phyloP scores from a whole-genome alignment of 2,113 vertebrate species.

The Engystomops pustulosus region DNA sequence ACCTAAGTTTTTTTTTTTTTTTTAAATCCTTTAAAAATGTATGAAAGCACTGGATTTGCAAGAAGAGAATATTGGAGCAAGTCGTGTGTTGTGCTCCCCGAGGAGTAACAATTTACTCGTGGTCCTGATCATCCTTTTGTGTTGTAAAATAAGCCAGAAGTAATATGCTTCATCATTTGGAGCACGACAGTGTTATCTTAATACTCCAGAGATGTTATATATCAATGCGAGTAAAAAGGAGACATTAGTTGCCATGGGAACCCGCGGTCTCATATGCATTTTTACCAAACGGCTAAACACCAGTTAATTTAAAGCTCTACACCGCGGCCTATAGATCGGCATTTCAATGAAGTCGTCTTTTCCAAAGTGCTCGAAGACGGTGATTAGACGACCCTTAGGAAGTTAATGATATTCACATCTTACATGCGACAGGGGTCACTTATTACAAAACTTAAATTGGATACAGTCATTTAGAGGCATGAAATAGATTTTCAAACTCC shows the following conservation, averaged over 20 bases:
- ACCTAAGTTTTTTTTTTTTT: neutral
- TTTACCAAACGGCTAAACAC: conserved; percentile 47
- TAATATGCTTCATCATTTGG: conserved; percentile 34
- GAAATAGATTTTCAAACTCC: conserved; percentile 47
- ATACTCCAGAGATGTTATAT: conserved; percentile 44
- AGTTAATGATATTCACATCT: conserved; percentile 40
- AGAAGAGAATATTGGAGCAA: neutral
- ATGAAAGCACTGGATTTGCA: neutral
- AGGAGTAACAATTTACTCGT: neutral
- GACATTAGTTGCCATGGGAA: conserved; percentile 39
- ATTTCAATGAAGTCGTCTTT: conserved; percentile 40
- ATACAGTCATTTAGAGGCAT: conserved; percentile 49
- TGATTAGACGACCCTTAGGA: conserved; percentile 29
- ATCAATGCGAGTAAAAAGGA: conserved; percentile 20
- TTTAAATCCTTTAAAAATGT: neutral
- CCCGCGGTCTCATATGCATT: neutral
- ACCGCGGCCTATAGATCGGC: conserved; percentile 19
- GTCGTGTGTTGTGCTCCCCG: neutral
- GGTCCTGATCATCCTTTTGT: neutral
- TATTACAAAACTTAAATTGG: conserved; percentile 51
- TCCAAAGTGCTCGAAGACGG: neutral
- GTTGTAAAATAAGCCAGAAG: conserved; percentile 14
- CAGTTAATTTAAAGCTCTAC: conserved; percentile 25
- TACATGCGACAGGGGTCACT: conserved; percentile 34
- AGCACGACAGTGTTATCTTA: conserved; percentile 29